phyloP scores from a whole-genome alignment of 2,888 invertebrate species.

The Pandemis cinnamomeana region DNA sequence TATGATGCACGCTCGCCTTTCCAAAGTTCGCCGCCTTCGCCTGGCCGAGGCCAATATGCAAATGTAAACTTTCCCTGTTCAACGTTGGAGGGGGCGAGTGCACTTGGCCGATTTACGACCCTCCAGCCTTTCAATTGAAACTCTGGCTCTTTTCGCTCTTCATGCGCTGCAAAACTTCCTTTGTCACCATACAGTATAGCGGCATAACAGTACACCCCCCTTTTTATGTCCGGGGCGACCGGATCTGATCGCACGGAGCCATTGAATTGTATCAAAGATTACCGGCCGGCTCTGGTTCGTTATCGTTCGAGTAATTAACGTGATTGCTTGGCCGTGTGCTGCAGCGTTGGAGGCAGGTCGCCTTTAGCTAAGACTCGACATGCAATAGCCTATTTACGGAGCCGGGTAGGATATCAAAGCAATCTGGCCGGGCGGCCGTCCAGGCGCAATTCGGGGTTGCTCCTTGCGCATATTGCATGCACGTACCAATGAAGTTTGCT shows the following conservation, averaged over 20 bases:
- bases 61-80: conserved; percentile 79
- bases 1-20: conserved; percentile 35
- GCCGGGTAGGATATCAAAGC: conserved; percentile 77
- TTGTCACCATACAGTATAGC: conserved; percentile 20
- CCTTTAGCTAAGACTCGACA: conserved; percentile 68
- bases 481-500: conserved; percentile 85
- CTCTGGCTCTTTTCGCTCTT: conserved; percentile 52
- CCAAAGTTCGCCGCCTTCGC: conserved; percentile 57
- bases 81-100: conserved; percentile 54
- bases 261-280: conserved; percentile 45
- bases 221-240: neutral
- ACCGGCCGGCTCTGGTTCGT: conserved; percentile 48
- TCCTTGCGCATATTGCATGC: conserved; percentile 85
- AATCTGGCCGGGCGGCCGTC: conserved; percentile 67
- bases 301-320: conserved; percentile 69
- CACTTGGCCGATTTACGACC: conserved; percentile 80
- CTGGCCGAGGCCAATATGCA: conserved; percentile 67
- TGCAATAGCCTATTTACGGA: conserved; percentile 67
- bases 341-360: conserved; percentile 59
- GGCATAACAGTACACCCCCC: neutral
- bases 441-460: conserved; percentile 75
- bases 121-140: conserved; percentile 64
- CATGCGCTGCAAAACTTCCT: conserved; percentile 39
- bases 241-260: conserved; percentile 6
- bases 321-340: conserved; percentile 62